Evolutionary conservation across 2,113 vertebrate species (phyloP), one percentile per base, ranked within the genome.

Genomic region (Cromileptes altivelis): DNA sequence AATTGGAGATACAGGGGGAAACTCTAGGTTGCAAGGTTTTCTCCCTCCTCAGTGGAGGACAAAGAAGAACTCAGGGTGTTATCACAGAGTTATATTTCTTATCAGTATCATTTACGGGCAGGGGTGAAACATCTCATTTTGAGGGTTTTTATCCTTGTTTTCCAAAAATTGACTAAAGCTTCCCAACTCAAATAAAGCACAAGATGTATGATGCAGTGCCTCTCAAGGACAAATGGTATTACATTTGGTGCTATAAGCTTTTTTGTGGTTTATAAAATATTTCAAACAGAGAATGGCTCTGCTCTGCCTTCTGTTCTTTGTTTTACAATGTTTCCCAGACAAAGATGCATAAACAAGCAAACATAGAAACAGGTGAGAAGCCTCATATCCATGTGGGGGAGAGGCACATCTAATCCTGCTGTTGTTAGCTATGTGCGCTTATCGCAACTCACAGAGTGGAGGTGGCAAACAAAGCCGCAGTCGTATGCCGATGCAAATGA

Each of bases 351-450:
- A 42, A 74, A 86, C 56, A 83, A 80, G 70, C 72, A 91, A 85
- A 80, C 0, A 56, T 0, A 67, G 65, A 85, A 74, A 73, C 40
- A 92, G 81, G 75, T 85, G 78, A 92, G 85, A 69, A 21, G 77
- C 58, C 77, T 53, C 1, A 12, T 68, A 68, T 75, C 72, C 42
- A 78, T 33, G 64, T 76, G 68, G 65, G 47, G 62, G 78, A 75
- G 68, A 90, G 79, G 58, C 65, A 67, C 60, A 81, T 86, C 70
- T 90, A 90, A 89, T 91, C 75, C 86, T 75, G 72, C 78, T 75
- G 86, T 86, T 91, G 91, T 91, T 91, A 87, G 81, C 85, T 67
- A 75, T 78, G 62, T 75, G 63, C 12, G 70, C 83, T 91, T 93
- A 91, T 93, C 88, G 14, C 80, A 72, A 89, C 80, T 75, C 87